phyloP scores from a whole-genome alignment of 2,888 invertebrate species.

The Leptopilina myrica region DNA sequence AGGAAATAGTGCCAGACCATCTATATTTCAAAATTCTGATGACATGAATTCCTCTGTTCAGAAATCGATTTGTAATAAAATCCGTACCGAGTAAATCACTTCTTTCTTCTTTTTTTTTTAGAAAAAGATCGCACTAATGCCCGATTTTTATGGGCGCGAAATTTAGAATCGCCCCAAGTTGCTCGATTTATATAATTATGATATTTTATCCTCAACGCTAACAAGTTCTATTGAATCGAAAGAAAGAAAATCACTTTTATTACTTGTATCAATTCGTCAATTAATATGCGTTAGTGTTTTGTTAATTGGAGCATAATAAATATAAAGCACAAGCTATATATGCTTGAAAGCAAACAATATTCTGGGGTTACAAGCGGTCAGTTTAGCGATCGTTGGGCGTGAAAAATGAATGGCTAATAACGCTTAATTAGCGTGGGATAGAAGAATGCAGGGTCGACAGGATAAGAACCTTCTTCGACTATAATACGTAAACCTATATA shows the following conservation, averaged over 20 bases:
- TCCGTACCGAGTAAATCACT: background rate
- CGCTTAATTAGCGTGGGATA: conserved; percentile 45
- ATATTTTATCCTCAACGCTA: no score
- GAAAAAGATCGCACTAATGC: background rate
- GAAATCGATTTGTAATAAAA: background rate
- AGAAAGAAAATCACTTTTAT: background rate
- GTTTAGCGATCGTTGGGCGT: conserved; percentile 43
- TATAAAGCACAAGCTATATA: background rate
- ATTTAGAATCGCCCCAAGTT: no score
- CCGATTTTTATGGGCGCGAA: no score
- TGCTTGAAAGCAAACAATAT: background rate
- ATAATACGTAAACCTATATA: conserved; percentile 17
- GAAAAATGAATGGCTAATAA: conserved; percentile 46
- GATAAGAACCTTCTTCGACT: conserved; percentile 34
- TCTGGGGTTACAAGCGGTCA: conserved; percentile 46
- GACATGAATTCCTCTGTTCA: conserved; percentile 12
- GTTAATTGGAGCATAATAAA: background rate
- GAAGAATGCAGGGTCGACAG: conserved; percentile 42
- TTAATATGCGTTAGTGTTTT: background rate
- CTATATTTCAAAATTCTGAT: background rate
- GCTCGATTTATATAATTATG: no score
- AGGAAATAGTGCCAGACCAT: conserved; percentile 19
- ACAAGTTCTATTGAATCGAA: background rate
- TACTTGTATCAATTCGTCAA: background rate
- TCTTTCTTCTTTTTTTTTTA: background rate